Conservation (phyloP, 2,113 vertebrate genomes). For the Mirounga angustirostris region DNA sequence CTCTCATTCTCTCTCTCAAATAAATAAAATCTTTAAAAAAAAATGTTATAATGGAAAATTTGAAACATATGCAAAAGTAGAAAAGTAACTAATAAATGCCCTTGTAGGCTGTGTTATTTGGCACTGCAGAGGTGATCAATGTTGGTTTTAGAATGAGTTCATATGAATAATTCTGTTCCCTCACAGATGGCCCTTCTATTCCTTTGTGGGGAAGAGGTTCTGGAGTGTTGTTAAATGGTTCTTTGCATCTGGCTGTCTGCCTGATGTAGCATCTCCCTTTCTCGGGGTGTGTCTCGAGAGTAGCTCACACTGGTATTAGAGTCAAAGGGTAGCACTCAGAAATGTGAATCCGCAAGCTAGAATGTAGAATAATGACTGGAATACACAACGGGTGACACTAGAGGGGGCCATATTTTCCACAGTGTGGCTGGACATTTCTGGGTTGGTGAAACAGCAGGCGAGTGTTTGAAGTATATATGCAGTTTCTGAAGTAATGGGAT, state of each 20-base stretch:
- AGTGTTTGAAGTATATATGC: background rate
- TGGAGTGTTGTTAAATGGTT: background rate
- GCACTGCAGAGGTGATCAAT: background rate
- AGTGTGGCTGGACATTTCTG: fast-evolving
- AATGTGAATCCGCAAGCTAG: background rate
- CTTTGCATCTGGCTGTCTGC: background rate
- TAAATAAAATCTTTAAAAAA: background rate
- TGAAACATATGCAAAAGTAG: background rate
- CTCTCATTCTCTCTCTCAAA: no score
- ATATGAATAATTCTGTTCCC: background rate
- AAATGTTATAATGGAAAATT: background rate
- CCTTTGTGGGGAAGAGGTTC: background rate
- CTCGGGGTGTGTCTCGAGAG: background rate
- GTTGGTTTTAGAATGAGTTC: background rate
- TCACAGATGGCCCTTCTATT: background rate
- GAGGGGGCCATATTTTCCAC: background rate
- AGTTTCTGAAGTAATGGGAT: background rate
- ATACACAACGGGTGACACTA: background rate
- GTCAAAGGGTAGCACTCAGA: background rate
- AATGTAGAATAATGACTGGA: background rate
- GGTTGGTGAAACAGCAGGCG: background rate
- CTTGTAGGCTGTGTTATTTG: background rate
- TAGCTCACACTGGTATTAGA: background rate
- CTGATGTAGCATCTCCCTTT: background rate
- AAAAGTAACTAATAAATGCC: background rate